Conservation (phyloP, 2,797 vertebrate genomes). For the Kryptopterus vitreolus region DNA sequence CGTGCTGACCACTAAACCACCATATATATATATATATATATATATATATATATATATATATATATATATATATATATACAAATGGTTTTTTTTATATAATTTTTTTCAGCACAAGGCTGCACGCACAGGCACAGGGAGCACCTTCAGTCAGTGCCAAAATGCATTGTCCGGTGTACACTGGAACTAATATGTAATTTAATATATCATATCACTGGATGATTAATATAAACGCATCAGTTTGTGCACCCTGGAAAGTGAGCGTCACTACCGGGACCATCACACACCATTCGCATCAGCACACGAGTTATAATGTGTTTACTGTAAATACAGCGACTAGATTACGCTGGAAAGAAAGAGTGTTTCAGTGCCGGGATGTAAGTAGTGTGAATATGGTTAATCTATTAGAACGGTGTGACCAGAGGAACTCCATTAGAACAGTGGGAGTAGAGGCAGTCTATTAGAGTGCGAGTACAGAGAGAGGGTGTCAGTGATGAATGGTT, state of each 20-base stretch:
- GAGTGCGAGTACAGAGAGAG: constrained; percentile 43
- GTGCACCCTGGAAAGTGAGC: not conserved
- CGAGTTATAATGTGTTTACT: not conserved
- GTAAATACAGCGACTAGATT: not conserved
- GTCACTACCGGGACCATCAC: not conserved
- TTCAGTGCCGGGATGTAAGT: not conserved
- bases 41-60: too few species aligned
- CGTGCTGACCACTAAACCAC: too few species aligned
- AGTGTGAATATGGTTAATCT: constrained; percentile 21
- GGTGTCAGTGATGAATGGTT: constrained; percentile 58
- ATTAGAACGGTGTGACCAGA: constrained; percentile 29
- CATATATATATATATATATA: too few species aligned
- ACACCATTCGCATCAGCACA: not conserved
- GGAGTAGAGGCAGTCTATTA: constrained; percentile 47
- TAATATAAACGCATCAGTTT: not conserved
- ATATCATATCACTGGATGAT: not conserved
- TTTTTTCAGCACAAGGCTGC: too few species aligned
- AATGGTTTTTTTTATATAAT: too few species aligned
- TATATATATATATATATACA: too few species aligned
- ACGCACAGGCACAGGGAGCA: too few species aligned
- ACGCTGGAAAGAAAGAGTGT: not conserved
- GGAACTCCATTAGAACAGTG: constrained; percentile 52
- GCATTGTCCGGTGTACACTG: too few species aligned
- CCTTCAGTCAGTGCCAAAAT: too few species aligned
- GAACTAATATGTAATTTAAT: too few species aligned